These are phyloP conservation scores for Caradrina clavipalpis DNA, from an alignment of 2,888 invertebrate genomes.

Conservation along the genomic window DNA sequence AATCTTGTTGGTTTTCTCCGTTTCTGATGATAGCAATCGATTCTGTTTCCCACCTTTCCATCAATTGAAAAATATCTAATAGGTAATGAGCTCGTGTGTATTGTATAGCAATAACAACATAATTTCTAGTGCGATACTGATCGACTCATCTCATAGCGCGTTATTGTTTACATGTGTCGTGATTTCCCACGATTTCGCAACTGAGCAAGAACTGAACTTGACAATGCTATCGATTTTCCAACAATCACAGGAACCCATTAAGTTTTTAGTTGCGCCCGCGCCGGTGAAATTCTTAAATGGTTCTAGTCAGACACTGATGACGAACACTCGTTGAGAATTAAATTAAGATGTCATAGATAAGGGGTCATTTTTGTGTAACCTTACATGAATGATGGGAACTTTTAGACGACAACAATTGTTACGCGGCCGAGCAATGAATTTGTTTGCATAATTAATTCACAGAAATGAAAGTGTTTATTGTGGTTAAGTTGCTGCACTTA, in stretches of 20 bases:
- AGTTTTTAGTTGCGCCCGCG: slow-evolving; percentile 64
- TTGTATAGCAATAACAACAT: slow-evolving; percentile 45
- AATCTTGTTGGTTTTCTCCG: slow-evolving; percentile 53
- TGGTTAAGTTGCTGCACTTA: slow-evolving; percentile 57
- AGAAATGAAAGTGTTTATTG: slow-evolving; percentile 73
- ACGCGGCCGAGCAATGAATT: slow-evolving; percentile 56
- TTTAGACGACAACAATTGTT: slow-evolving; percentile 57
- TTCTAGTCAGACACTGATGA: slow-evolving; percentile 42
- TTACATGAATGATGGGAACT: slow-evolving; percentile 72
- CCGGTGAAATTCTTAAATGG: slow-evolving; percentile 58
- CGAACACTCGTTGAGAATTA: slow-evolving; percentile 43
- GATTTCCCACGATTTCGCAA: slow-evolving; percentile 84
- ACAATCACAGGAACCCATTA: slow-evolving; percentile 67
- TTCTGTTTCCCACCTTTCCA: slow-evolving; percentile 43
- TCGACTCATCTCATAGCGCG: slow-evolving; percentile 60
- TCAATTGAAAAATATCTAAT: slow-evolving; percentile 33
- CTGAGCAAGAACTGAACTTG: slow-evolving; percentile 71
- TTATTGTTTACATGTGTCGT: slow-evolving; percentile 71
- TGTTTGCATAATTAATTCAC: slow-evolving; percentile 67
- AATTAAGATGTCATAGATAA: slow-evolving; percentile 62
- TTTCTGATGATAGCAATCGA: slow-evolving; percentile 39
- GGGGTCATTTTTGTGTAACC: slow-evolving; percentile 57
- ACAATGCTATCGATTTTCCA: slow-evolving; percentile 75
- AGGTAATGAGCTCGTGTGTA: slow-evolving; percentile 38
- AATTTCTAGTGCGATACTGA: slow-evolving; percentile 66